Conservation (phyloP, 2,888 invertebrate species). For the Andricus quercusramuli region DNA sequence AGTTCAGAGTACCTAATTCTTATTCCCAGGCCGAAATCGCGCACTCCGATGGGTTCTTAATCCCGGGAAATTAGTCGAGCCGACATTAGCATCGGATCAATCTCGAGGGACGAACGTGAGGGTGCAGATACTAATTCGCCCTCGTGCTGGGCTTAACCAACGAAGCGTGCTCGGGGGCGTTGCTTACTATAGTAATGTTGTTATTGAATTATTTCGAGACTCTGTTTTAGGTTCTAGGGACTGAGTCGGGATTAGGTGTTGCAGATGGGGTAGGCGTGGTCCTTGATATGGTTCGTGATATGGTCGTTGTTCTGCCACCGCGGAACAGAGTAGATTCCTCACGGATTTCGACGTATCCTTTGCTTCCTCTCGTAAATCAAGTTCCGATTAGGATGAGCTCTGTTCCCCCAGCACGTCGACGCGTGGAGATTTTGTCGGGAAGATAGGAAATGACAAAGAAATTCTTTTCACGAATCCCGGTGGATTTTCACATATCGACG, state of each 20-base stretch:
- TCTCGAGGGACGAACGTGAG: constrained; percentile 57
- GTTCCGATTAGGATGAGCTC: constrained; percentile 48
- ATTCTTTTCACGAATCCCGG: background rate
- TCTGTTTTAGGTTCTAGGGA: constrained; percentile 69
- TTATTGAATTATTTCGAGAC: constrained; percentile 74
- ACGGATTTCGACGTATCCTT: constrained; percentile 19
- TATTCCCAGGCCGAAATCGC: constrained; percentile 1
- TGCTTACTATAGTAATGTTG: constrained; percentile 61
- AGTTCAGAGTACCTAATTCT: constrained; percentile 7
- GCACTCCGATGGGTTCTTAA: constrained; percentile 47
- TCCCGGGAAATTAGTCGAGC: constrained; percentile 67
- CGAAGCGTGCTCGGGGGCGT: constrained; percentile 53
- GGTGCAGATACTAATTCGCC: constrained; percentile 35
- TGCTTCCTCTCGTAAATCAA: constrained; percentile 50
- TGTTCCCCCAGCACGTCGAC: background rate
- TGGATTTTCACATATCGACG: background rate
- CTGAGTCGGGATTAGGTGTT: constrained; percentile 63
- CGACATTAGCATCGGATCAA: constrained; percentile 69
- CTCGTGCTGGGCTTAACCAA: constrained; percentile 16
- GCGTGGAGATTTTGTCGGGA: background rate
- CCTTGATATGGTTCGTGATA: background rate
- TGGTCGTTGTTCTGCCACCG: background rate
- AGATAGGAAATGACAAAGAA: background rate
- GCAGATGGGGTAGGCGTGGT: constrained; percentile 70
- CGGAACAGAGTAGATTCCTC: constrained; percentile 22